Evolutionary conservation across 2,888 invertebrate genomes (phyloP).

Genomic region (Endomychus coccineus): DNA sequence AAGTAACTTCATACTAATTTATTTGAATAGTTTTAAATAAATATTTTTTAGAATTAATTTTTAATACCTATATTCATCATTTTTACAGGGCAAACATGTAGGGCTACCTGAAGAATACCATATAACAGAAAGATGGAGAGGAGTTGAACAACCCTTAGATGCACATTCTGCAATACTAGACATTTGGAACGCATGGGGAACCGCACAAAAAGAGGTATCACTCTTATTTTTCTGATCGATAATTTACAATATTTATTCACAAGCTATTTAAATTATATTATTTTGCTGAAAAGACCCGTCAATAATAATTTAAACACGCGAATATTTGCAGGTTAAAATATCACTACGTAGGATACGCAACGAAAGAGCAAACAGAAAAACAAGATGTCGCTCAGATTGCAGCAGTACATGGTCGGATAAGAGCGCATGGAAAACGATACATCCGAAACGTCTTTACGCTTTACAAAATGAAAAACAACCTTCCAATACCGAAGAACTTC

Average conservation of each 20-base stretch:
- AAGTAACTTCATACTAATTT: too few species aligned
- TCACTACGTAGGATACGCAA: conserved; percentile 41
- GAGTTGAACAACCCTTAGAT: conserved; percentile 65
- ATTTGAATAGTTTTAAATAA: too few species aligned
- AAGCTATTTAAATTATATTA: not conserved
- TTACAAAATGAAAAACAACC: conserved; percentile 42
- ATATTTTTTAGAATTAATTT: too few species aligned
- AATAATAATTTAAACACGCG: not conserved
- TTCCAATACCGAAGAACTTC: conserved; percentile 45
- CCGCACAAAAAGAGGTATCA: conserved; percentile 56
- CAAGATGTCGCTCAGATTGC: conserved; percentile 38
- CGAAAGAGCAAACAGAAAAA: conserved; percentile 36
- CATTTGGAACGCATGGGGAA: conserved; percentile 76
- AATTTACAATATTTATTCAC: not conserved
- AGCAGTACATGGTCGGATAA: conserved; percentile 38
- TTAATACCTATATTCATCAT: conserved; percentile 1
- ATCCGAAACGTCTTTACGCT: conserved; percentile 41
- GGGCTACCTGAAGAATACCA: conserved; percentile 50
- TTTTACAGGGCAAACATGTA: conserved; percentile 38
- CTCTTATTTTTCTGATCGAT: conserved; percentile 5
- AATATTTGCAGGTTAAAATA: conserved; percentile 39
- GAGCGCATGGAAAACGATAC: conserved; percentile 42
- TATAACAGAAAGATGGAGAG: conserved; percentile 70
- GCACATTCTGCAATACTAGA: conserved; percentile 67
- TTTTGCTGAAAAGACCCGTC: not conserved